Evolutionary conservation across 2,113 vertebrate species (phyloP).

Genomic region (Gnathonemus echidnorhynchus): DNA sequence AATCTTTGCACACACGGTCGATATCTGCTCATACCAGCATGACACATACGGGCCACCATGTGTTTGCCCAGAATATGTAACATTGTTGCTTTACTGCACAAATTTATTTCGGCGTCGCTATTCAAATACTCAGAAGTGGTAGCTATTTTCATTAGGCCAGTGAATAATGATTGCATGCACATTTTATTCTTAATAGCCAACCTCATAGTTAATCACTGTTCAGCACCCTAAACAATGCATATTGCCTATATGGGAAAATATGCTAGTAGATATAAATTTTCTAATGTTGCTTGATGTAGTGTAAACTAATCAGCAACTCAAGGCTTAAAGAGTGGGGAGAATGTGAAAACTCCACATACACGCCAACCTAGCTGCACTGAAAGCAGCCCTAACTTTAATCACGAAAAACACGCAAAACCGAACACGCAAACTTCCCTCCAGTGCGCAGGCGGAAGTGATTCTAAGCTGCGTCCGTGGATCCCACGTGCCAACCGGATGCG

Average conservation of each 20-base stretch:
- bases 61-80: neutral
- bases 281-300: neutral
- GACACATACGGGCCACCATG: neutral
- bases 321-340: neutral
- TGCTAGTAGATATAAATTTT: neutral
- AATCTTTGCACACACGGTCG: neutral
- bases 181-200: neutral
- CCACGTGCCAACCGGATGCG: neutral
- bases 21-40: neutral
- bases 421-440: neutral
- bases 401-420: neutral
- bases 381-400: neutral
- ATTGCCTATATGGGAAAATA: neutral
- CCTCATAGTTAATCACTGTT: neutral
- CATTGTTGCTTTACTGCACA: neutral
- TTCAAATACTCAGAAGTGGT: neutral
- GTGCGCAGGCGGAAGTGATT: neutral
- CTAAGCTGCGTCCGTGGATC: neutral
- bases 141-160: neutral
- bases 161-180: neutral
- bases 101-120: neutral
- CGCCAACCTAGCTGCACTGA: neutral
- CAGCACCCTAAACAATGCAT: neutral
- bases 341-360: neutral
- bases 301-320: neutral